A percentile compares a stretch with the other conserved stretches of the same genome.
Conservation (phyloP, 2,113 vertebrate species). For the Illadopsis cleaveri region DNA sequence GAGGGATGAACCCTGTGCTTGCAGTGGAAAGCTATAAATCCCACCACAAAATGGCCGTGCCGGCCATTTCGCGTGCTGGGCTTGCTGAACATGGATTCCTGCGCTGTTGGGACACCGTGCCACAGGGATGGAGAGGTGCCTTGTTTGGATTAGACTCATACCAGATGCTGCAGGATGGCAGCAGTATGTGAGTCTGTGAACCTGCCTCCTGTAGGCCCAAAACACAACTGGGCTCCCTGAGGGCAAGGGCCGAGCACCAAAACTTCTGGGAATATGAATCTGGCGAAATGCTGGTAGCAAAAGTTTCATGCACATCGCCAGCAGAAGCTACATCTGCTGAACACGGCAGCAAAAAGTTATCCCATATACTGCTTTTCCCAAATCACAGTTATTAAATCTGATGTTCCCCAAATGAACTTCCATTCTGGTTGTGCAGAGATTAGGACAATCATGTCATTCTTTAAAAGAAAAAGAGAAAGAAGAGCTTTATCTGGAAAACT, state of each 20-base stretch:
- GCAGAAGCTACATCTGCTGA: not conserved
- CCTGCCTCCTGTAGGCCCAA: not conserved
- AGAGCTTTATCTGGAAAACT: not conserved
- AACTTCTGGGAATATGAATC: not conserved
- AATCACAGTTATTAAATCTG: not conserved
- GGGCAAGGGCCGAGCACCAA: fast-evolving
- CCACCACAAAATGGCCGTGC: conserved; percentile 15
- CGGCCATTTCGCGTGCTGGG: not conserved
- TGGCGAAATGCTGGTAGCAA: not conserved
- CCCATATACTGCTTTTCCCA: not conserved
- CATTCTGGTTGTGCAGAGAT: fast-evolving
- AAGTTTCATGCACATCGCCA: not conserved
- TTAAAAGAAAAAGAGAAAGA: not conserved
- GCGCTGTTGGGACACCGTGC: fast-evolving
- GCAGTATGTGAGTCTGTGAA: fast-evolving
- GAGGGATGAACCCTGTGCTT: not conserved
- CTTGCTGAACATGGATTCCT: not conserved
- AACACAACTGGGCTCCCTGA: not conserved
- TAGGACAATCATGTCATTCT: not conserved
- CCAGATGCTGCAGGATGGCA: not conserved
- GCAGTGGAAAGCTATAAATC: not conserved
- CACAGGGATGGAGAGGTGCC: fast-evolving
- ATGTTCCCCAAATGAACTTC: not conserved
- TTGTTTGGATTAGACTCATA: fast-evolving
- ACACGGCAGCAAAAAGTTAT: not conserved